A percentile compares a stretch with the other conserved stretches of the same genome.
Conservation (phyloP, 2,797 vertebrate genomes). For the Mormyrops attenuatus region DNA sequence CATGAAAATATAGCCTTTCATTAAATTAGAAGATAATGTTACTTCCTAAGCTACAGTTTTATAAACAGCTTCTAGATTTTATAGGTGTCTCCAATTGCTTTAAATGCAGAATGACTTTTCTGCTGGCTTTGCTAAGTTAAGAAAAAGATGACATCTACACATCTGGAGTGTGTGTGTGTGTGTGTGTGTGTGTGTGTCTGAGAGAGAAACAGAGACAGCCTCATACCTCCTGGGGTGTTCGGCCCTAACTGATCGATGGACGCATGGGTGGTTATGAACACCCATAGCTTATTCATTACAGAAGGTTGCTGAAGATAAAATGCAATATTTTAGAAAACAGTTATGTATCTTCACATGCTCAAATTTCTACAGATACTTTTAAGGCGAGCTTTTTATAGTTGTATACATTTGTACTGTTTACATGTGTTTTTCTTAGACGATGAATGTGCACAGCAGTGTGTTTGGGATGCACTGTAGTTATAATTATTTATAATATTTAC, state of each 20-base stretch:
- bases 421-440: conserved; percentile 1
- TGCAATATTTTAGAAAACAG: conserved; percentile 13
- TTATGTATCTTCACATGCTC: conserved; percentile 7
- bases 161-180: background rate
- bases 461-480: background rate
- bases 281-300: background rate
- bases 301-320: background rate
- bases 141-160: background rate
- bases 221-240: background rate
- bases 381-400: background rate
- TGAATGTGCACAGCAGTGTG: background rate
- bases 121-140: background rate
- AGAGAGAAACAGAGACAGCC: background rate
- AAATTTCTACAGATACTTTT: conserved; percentile 1
- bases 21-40: background rate
- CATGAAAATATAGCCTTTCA: background rate
- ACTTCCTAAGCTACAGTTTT: background rate
- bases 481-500: conserved; percentile 11
- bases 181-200: background rate
- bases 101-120: background rate
- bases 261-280: background rate
- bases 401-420: conserved; percentile 5
- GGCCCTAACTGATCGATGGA: background rate
- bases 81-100: background rate
- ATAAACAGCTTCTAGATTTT: background rate